These are phyloP conservation scores for Peromyscus nudipes DNA, from an alignment of 2,797 vertebrate species.

Conservation along the genomic window DNA sequence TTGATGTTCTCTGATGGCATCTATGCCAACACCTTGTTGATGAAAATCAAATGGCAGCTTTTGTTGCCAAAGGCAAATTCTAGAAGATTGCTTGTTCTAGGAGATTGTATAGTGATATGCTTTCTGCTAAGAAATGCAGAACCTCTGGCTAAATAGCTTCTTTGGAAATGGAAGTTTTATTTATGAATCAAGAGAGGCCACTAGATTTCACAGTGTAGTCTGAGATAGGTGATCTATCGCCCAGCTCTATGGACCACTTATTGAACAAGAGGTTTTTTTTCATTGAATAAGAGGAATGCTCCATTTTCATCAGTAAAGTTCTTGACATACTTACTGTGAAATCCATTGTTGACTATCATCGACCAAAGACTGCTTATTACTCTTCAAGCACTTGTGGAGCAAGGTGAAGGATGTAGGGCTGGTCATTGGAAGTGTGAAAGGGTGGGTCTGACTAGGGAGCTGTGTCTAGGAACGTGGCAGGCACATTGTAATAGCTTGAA, in stretches of 20 bases:
- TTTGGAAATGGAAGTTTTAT: conserved; percentile 27
- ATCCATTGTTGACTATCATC: too few species aligned
- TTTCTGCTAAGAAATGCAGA: background rate
- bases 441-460: background rate
- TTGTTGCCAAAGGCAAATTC: conserved; percentile 15
- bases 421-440: background rate
- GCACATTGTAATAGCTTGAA: background rate
- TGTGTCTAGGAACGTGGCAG: background rate
- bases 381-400: background rate
- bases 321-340: background rate
- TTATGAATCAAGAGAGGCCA: background rate
- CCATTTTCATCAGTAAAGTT: background rate
- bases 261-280: background rate
- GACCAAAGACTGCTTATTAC: background rate
- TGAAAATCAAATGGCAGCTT: background rate
- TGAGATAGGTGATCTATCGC: background rate
- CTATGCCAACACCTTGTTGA: background rate
- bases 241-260: background rate
- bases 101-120: background rate
- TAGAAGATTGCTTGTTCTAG: background rate
- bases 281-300: background rate
- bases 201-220: background rate
- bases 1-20: background rate
- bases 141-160: background rate
- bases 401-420: background rate